These are phyloP conservation scores for Heliothis subflexa DNA, from an alignment of 1,140 invertebrate genomes.

Conservation along the genomic window DNA sequence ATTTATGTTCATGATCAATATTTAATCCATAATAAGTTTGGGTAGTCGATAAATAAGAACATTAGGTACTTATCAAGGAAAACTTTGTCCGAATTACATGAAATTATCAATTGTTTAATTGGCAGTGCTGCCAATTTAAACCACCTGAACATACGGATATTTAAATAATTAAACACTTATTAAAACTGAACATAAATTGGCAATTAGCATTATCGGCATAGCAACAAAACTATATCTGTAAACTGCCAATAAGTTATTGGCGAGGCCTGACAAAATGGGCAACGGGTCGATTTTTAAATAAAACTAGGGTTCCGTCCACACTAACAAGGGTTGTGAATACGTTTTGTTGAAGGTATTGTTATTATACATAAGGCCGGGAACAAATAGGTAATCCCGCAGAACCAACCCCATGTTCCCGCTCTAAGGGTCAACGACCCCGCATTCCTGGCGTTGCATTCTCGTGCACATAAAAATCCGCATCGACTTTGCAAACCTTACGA, in stretches of 20 bases:
- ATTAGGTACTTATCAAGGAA: neutral
- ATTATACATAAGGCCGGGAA: constrained; percentile 52
- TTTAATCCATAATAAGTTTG: neutral
- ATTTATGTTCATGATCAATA: neutral
- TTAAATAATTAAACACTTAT: neutral
- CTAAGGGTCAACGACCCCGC: constrained; percentile 67
- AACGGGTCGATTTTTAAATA: constrained; percentile 22
- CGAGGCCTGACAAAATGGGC: constrained; percentile 15
- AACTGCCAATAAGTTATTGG: constrained; percentile 4
- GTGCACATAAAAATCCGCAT: constrained; percentile 64
- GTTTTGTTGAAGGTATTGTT: constrained; percentile 47
- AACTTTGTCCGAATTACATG: neutral
- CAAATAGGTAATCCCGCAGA: constrained; percentile 55
- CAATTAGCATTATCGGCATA: constrained; percentile 12
- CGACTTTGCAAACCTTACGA: constrained; percentile 57
- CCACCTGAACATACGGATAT: constrained; percentile 22
- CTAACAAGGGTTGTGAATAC: constrained; percentile 39
- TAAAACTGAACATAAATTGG: neutral
- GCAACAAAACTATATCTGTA: neutral
- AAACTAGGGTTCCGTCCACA: constrained; percentile 26
- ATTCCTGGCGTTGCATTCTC: constrained; percentile 67
- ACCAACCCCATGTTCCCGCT: constrained; percentile 64
- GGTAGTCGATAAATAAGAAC: neutral
- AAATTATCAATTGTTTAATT: constrained; percentile 17
- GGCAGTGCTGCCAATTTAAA: constrained; percentile 3